These are phyloP conservation scores for Ptychobarbus kaznakovi DNA, from an alignment of 2,797 vertebrate genomes.

Conservation along the genomic window DNA sequence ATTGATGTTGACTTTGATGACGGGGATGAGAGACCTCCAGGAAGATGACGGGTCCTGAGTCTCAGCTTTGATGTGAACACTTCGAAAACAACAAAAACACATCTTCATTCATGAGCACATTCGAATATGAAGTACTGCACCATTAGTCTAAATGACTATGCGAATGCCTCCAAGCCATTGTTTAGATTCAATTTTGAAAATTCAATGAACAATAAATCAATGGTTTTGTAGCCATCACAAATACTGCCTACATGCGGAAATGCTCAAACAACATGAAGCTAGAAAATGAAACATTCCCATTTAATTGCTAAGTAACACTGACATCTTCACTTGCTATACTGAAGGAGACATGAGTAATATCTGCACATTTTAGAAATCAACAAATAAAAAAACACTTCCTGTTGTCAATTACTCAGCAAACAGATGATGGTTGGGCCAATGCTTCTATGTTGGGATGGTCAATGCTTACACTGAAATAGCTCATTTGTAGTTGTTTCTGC, in stretches of 20 bases:
- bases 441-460: background rate
- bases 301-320: background rate
- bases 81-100: constrained; percentile 61
- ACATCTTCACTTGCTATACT: background rate
- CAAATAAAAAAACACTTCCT: background rate
- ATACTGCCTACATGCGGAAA: background rate
- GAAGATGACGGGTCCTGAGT: constrained; percentile 91
- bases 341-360: background rate
- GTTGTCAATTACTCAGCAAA: background rate
- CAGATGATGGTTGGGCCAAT: background rate
- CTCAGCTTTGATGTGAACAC: constrained; percentile 91
- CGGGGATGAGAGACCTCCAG: constrained; percentile 97
- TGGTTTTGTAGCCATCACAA: background rate
- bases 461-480: background rate
- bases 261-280: background rate
- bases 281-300: constrained; percentile 1
- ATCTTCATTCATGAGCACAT: constrained; percentile 27
- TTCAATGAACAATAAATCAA: background rate
- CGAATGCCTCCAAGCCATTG: background rate
- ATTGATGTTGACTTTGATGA: constrained; percentile 98
- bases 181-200: background rate
- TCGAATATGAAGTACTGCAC: background rate
- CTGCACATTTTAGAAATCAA: background rate
- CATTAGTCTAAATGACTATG: background rate
- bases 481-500: background rate